Evolutionary conservation across 2,113 vertebrate genomes (phyloP).

Genomic region (Amblyornis subalaris): DNA sequence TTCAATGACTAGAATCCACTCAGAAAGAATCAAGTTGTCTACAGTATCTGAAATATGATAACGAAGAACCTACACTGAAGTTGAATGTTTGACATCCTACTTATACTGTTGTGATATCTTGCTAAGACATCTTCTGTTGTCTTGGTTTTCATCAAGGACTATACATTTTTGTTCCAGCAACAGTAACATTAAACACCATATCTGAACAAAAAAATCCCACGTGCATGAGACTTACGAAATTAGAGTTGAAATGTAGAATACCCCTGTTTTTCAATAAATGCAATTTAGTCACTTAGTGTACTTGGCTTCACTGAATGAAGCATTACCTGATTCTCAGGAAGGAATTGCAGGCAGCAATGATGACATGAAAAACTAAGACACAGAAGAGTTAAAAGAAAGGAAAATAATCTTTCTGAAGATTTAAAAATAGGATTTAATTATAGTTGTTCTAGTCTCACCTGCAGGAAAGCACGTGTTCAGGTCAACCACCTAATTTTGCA

Average conservation of each 20-base stretch:
- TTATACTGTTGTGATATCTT: background rate
- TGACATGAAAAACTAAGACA: background rate
- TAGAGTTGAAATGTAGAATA: background rate
- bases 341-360: background rate
- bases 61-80: background rate
- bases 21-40: background rate
- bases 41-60: background rate
- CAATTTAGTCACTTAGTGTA: background rate
- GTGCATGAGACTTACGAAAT: background rate
- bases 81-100: background rate
- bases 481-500: background rate
- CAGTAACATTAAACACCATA: background rate
- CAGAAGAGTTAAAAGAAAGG: background rate
- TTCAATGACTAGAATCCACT: background rate
- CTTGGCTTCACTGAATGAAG: background rate
- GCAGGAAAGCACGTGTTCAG: background rate
- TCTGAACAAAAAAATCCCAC: background rate
- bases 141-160: background rate
- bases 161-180: background rate
- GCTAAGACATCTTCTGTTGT: background rate
- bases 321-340: background rate
- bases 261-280: background rate
- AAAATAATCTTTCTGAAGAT: background rate
- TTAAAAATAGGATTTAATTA: constrained; percentile 12
- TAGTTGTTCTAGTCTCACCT: background rate